Percentiles rank a stretch among this genome's conserved stretches.
These are phyloP conservation scores for Pollachius pollachius DNA, from an alignment of 2,113 vertebrate genomes.

Conservation along the genomic window DNA sequence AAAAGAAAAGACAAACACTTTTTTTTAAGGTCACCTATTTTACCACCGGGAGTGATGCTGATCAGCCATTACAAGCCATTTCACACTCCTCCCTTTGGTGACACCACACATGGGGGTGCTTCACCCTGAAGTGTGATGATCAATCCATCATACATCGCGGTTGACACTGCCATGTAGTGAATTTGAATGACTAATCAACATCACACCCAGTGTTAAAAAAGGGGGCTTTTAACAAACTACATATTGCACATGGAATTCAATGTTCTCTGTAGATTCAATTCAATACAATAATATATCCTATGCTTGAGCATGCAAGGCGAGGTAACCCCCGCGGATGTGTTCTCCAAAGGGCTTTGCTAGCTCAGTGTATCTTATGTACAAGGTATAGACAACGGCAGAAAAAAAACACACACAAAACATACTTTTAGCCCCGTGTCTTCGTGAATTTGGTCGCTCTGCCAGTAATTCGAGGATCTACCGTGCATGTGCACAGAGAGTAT, in stretches of 20 bases:
- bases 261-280: conserved; percentile 79
- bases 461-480: conserved; percentile 8
- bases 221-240: conserved; percentile 62
- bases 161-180: neutral
- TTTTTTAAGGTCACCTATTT: neutral
- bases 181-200: neutral
- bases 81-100: too few species aligned
- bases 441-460: conserved; percentile 50
- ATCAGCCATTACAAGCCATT: too few species aligned
- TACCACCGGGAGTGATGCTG: too few species aligned
- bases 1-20: neutral
- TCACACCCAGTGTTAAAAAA: conserved; percentile 15
- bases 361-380: conserved; percentile 83
- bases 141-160: neutral
- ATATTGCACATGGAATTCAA: conserved; percentile 88
- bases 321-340: conserved; percentile 81
- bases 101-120: too few species aligned
- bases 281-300: conserved; percentile 78
- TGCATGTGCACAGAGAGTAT: too few species aligned
- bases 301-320: conserved; percentile 84
- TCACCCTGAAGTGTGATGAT: too few species aligned
- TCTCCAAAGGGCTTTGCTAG: conserved; percentile 16
- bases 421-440: conserved; percentile 67
- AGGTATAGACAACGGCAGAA: conserved; percentile 61
- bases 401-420: conserved; percentile 56